Base-by-base conservation (phyloP, 1,140 invertebrate species). In the Drosophila tropicalis region DNA sequence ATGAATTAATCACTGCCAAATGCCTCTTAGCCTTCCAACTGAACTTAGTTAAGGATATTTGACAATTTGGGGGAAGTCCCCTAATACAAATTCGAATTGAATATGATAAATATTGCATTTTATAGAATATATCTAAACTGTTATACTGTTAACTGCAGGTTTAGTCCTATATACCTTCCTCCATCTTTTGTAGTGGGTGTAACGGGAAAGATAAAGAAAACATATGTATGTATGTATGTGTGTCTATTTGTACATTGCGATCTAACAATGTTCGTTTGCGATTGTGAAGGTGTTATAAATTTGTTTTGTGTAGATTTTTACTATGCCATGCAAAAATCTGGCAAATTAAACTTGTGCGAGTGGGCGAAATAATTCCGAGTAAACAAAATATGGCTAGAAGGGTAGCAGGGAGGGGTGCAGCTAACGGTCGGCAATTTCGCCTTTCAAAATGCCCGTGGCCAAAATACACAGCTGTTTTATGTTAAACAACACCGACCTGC, bases 401-500 rank as follows among this genome's bases (percentile, higher is more conserved):
- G 5, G n/a, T 1, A 36, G 1, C 12, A 3, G 17, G 10, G 10
- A 7, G 61, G 13, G 7, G 29, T 9, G 32, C 6, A 9, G 65
- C 32, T n/a, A 54, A 15, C 41, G 40, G 34, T 10, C 34, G 34
- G 25, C 39, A 55, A n/a, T 6, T 34, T 34, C 3, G 55, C 15
- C 55, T 57, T 62, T 62, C 4, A 29, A 29, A 40, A 29, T 32
- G 22, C 40, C 41, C 54, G 19, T 57, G 34, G 66, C 56, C 39
- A 68, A 75, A 34, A 44, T 39, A 47, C 62, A 75, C 74, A 75
- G 82, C 75, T 86, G 79, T 75, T 71, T 61, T 51, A 47, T 51
- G 71, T 73, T 79, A 76, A 79, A 40, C 76, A 87, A 69, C 82
- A 79, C 79, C 39, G 72, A 41, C 51, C 55, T 61, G 40, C 9